Base-by-base conservation (phyloP, 2,888 invertebrate species). In the Dolomedes plantarius region DNA sequence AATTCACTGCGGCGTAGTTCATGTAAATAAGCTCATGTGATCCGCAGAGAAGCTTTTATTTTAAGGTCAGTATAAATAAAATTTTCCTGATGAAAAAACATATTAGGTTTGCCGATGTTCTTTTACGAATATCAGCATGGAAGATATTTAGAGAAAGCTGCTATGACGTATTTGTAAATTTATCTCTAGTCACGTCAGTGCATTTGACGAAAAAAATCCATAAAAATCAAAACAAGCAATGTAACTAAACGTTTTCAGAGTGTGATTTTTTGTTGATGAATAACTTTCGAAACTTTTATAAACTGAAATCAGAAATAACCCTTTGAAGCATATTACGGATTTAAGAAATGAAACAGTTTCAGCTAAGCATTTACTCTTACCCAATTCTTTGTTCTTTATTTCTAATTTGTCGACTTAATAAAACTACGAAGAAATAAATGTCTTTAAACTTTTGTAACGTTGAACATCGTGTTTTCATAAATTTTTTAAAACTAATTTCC, bases 11-110 rank as follows among this genome's bases (percentile, higher is more conserved):
- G 56, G 56, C 23, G 2, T 56, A 56, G 56, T 7, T 56, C 56
- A 5, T 65, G 65, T 65, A 65, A 65, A 65, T 65, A 65, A 1
- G 29, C 65, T 65, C 16, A n/a, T 65, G 65, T 65, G 65, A 31
- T 29, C 29, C 65, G 29, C 65, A 23, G 56, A 5, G 5, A 56
- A 23, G 7, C 23, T 56, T 56, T 56, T 56, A 56, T 23, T 65
- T 65, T 29, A 13, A 65, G 65, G 65, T 65, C 65, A 65, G 65
- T 65, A 65, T 65, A 19, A 3, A 56, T 56, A 56, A 23, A 1
- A 56, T 23, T 23, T 56, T 56, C 23, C 19, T 56, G 3, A 56
- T 3, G 23, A 23, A 56, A n/a, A n/a, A 23, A 56, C 23, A 56
- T 23, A 56, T 56, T 46, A 46, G 46, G 9, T 9, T 5, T 56